A percentile compares a stretch with the other conserved stretches of the same genome.
These are phyloP conservation scores for Agapornis roseicollis DNA, from an alignment of 2,113 vertebrate species.

Conservation along the genomic window DNA sequence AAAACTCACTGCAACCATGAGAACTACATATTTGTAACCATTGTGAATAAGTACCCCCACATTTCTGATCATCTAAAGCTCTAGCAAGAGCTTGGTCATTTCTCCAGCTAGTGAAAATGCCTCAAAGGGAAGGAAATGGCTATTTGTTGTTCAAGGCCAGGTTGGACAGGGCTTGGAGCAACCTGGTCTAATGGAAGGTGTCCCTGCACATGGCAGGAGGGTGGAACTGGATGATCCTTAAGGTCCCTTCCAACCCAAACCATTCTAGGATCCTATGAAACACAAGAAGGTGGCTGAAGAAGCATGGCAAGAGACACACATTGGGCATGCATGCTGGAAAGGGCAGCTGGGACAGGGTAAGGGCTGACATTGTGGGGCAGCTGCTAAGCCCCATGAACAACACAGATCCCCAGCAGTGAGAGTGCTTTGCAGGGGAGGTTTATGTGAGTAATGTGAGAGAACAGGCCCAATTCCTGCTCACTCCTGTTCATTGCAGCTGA, in stretches of 20 bases:
- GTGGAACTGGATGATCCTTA: neutral
- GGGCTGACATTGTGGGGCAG: neutral
- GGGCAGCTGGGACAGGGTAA: neutral
- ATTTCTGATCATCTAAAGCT: neutral
- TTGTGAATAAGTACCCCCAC: neutral
- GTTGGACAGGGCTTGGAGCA: neutral
- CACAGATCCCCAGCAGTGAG: neutral
- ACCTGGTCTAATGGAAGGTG: neutral
- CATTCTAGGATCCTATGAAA: neutral
- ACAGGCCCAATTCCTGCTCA: neutral
- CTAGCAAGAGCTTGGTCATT: neutral
- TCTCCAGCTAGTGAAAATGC: neutral
- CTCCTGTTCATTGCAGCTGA: neutral
- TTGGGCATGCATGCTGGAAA: accelerated
- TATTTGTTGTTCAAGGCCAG: neutral
- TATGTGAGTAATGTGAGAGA: neutral
- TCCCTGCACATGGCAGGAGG: neutral
- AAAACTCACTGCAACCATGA: neutral
- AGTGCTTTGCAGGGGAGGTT: neutral
- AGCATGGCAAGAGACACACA: accelerated
- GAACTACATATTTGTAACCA: neutral
- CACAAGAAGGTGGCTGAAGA: neutral
- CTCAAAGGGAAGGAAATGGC: neutral
- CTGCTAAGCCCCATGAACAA: neutral
- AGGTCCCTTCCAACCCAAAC: neutral